Evolutionary conservation across 2,888 invertebrate genomes (phyloP).

Genomic region (Xestia ashworthii): DNA sequence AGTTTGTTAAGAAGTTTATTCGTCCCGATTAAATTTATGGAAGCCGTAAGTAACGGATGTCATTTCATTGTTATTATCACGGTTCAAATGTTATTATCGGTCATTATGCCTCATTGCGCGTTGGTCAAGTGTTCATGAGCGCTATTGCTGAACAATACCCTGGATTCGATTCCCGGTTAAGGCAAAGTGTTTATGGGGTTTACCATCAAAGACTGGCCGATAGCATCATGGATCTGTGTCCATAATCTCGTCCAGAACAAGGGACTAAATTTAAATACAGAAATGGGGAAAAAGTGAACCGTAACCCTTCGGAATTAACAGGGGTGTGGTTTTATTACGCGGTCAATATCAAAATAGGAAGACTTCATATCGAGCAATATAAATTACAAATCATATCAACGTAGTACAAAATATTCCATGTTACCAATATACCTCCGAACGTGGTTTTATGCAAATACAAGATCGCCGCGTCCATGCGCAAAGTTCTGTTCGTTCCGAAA

Average conservation of each 20-base stretch:
- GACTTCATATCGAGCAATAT: not conserved
- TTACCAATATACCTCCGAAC: not conserved
- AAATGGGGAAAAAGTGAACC: not conserved
- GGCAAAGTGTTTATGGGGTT: too few species aligned
- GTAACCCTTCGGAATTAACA: not conserved
- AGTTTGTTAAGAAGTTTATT: constrained; percentile 17
- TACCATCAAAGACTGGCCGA: not conserved
- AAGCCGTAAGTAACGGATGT: not conserved
- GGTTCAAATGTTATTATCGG: not conserved
- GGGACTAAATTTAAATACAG: not conserved
- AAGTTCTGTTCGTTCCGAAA: constrained; percentile 50
- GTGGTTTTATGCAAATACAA: constrained; percentile 46
- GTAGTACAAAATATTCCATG: not conserved
- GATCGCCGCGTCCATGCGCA: constrained; percentile 24
- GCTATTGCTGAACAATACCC: not conserved
- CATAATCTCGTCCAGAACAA: not conserved
- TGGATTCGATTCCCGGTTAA: not conserved
- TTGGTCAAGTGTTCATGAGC: not conserved
- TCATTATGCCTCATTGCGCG: not conserved
- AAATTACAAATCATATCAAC: not conserved
- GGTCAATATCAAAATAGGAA: not conserved
- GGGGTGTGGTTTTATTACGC: not conserved
- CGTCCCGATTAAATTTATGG: not conserved
- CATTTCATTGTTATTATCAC: not conserved
- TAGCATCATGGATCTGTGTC: not conserved